These are phyloP conservation scores for Caenorhabditis imperialis DNA, from an alignment of 2,888 invertebrate species.

Conservation along the genomic window DNA sequence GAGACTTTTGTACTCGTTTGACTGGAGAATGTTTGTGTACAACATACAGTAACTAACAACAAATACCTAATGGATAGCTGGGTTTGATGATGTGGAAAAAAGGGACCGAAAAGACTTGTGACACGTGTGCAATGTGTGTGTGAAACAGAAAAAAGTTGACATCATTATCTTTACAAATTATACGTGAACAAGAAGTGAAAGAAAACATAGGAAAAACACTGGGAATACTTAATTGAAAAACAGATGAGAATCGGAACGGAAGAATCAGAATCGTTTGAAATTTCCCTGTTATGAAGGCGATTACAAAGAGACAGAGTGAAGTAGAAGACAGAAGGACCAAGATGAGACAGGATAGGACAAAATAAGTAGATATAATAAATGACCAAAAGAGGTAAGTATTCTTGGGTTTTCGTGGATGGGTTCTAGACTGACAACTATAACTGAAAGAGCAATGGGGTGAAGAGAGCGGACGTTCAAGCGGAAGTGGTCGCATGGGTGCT, in stretches of 20 bases:
- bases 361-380: slow-evolving; percentile 17
- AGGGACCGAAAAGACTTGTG: slow-evolving; percentile 17
- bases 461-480: slow-evolving; percentile 15
- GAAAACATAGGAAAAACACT: slow-evolving; percentile 10
- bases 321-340: not conserved
- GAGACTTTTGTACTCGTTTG: not conserved
- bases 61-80: slow-evolving; percentile 21
- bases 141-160: not conserved
- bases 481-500: slow-evolving; percentile 41
- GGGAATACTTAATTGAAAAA: slow-evolving; percentile 29
- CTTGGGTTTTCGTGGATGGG: slow-evolving; percentile 2
- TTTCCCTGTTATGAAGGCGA: slow-evolving; percentile 38
- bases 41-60: slow-evolving; percentile 43
- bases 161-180: no score
- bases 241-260: slow-evolving; percentile 37
- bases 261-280: slow-evolving; percentile 39
- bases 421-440: slow-evolving; percentile 43
- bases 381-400: slow-evolving; percentile 6
- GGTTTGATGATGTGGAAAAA: slow-evolving; percentile 3
- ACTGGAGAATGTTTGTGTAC: slow-evolving; percentile 14
- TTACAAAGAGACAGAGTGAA: no score
- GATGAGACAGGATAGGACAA: slow-evolving; percentile 8
- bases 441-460: slow-evolving; percentile 39
- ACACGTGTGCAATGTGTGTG: slow-evolving; percentile 26
- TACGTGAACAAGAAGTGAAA: not conserved